A percentile compares a stretch with the other conserved stretches of the same genome.
These are phyloP conservation scores for Apocrypta bakeri DNA, from an alignment of 1,140 invertebrate genomes.

Conservation along the genomic window DNA sequence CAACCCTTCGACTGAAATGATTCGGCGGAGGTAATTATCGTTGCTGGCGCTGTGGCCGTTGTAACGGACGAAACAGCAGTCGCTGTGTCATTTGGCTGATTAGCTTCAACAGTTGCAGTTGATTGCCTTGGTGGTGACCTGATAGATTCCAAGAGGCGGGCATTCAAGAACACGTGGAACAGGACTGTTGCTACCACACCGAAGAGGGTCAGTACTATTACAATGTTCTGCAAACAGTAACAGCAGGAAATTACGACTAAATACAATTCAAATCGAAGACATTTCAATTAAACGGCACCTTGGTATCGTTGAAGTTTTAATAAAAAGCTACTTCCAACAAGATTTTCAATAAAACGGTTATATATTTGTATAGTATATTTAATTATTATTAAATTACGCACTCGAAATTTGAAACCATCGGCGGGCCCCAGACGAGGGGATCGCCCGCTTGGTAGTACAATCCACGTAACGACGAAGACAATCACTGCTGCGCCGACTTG, in stretches of 20 bases:
- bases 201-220: conserved; percentile 75
- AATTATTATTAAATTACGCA: no score
- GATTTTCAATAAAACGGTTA: background rate
- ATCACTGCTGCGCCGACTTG: conserved; percentile 86
- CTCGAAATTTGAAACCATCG: conserved; percentile 86
- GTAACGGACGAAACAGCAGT: background rate
- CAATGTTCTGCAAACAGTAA: conserved; percentile 75
- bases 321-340: background rate
- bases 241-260: background rate
- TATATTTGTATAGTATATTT: no score
- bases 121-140: background rate
- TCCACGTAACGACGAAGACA: conserved; percentile 86
- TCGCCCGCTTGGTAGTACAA: conserved; percentile 77
- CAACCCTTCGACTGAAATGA: conserved; percentile 53
- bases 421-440: conserved; percentile 77
- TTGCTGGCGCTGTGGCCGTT: background rate
- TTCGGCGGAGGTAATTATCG: conserved; percentile 10
- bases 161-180: conserved; percentile 77
- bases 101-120: conserved; percentile 30
- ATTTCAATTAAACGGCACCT: background rate
- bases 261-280: background rate
- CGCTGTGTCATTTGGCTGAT: background rate
- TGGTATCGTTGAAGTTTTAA: background rate
- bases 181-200: conserved; percentile 76
- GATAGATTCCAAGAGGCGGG: conserved; percentile 62